These are phyloP conservation scores for Tragopan temminckii DNA, from an alignment of 2,797 vertebrate species.

Conservation along the genomic window DNA sequence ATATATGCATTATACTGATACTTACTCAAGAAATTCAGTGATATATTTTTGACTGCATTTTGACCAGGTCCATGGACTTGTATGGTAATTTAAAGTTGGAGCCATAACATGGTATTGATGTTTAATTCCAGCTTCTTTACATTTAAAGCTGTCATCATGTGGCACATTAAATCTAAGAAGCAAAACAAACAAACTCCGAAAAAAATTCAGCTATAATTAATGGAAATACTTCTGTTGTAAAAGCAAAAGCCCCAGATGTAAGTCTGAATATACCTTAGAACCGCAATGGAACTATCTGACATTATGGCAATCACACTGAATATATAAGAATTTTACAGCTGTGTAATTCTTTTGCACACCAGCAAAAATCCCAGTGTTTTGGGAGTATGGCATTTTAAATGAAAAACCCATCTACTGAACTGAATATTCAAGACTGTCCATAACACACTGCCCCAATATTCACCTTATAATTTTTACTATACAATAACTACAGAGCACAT, in stretches of 20 bases:
- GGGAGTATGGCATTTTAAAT: not conserved
- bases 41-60: conserved; percentile 98
- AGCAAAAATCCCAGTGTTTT: not conserved
- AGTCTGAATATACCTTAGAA: not conserved
- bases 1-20: conserved; percentile 29
- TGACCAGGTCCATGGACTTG: conserved; percentile 98
- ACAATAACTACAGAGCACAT: not conserved
- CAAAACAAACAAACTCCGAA: conserved; percentile 58
- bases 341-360: not conserved
- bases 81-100: conserved; percentile 95
- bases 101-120: conserved; percentile 97
- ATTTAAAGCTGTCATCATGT: conserved; percentile 96
- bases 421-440: not conserved
- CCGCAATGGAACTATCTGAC: not conserved
- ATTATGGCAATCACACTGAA: not conserved
- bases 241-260: not conserved
- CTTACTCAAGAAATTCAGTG: conserved; percentile 97
- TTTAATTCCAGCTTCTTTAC: conserved; percentile 92
- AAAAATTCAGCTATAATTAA: conserved; percentile 38
- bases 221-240: not conserved
- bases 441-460: not conserved
- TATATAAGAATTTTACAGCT: not conserved
- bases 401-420: not conserved
- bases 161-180: conserved; percentile 94
- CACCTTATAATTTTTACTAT: not conserved